A percentile compares a stretch with the other conserved stretches of the same genome.
These are phyloP conservation scores for Drosophila bocki DNA, from an alignment of 1,140 invertebrate genomes.

Conservation along the genomic window DNA sequence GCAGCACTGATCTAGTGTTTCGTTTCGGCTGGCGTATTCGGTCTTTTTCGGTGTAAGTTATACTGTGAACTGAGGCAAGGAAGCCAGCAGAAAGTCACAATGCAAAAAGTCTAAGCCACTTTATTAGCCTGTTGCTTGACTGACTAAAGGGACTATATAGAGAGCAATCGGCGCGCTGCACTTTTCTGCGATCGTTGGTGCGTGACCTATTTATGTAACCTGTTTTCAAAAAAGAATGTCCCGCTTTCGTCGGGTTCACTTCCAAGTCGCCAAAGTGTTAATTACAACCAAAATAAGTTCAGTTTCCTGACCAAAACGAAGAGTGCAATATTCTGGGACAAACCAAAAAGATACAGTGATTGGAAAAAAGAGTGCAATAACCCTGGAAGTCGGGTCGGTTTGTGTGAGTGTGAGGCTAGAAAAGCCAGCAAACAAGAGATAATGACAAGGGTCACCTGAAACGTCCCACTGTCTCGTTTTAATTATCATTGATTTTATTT, in stretches of 20 bases:
- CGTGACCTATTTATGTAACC: conserved; percentile 84
- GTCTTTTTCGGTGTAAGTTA: conserved; percentile 58
- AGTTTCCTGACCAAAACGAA: conserved; percentile 28
- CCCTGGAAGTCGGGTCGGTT: conserved; percentile 53
- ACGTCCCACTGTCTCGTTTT: conserved; percentile 16
- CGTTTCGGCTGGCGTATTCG: conserved; percentile 10
- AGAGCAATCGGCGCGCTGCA: conserved; percentile 62
- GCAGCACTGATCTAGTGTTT: conserved; percentile 3
- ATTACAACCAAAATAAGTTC: conserved; percentile 24
- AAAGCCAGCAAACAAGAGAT: conserved; percentile 48
- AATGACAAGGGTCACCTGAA: conserved; percentile 63
- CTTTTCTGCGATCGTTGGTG: conserved; percentile 65
- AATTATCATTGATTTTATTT: conserved; percentile 37
- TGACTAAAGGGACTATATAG: conserved; percentile 12
- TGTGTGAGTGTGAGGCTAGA: conserved; percentile 53
- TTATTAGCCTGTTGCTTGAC: conserved; percentile 55
- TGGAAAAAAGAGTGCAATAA: conserved; percentile 74
- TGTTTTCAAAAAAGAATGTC: conserved; percentile 75
- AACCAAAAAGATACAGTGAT: conserved; percentile 32
- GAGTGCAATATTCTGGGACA: conserved; percentile 44
- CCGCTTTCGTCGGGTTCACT: conserved; percentile 51
- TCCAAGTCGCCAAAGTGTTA: conserved; percentile 31
- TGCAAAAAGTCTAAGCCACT: conserved; percentile 31
- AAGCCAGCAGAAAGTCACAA: neutral
- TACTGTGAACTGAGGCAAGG: conserved; percentile 1